phyloP scores from a whole-genome alignment of 2,888 invertebrate genomes.

The Agonopterix alstromeriana region DNA sequence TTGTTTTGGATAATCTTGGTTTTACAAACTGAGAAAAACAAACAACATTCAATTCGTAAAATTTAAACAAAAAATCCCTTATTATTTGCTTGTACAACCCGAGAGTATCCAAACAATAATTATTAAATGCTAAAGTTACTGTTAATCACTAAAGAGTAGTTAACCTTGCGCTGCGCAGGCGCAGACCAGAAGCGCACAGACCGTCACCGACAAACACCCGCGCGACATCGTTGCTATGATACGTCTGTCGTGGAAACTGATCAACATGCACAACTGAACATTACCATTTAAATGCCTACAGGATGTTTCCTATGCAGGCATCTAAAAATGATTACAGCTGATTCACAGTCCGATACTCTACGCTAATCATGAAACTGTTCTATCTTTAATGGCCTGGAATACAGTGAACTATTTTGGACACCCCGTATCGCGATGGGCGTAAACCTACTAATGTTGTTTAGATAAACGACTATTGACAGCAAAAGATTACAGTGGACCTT shows the following conservation, averaged over 20 bases:
- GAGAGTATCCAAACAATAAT: constrained; percentile 27
- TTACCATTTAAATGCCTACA: too few species aligned
- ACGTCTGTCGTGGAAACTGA: constrained; percentile 2
- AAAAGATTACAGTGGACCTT: constrained; percentile 24
- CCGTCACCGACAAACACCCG: constrained; percentile 29
- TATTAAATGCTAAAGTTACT: constrained; percentile 23
- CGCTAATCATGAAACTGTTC: too few species aligned
- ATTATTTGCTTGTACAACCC: too few species aligned
- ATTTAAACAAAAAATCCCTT: too few species aligned
- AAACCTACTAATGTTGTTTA: constrained; percentile 18
- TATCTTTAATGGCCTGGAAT: too few species aligned
- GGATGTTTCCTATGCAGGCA: too few species aligned
- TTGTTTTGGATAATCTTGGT: constrained; percentile 23
- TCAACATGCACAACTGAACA: background rate
- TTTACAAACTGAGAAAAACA: too few species aligned
- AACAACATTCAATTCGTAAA: too few species aligned
- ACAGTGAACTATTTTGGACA: background rate
- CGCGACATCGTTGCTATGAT: constrained; percentile 23
- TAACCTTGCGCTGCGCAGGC: constrained; percentile 43
- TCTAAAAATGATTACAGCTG: too few species aligned
- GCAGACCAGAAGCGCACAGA: constrained; percentile 32
- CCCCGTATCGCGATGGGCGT: constrained; percentile 15
- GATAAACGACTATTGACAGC: constrained; percentile 54
- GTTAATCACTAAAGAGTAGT: constrained; percentile 14
- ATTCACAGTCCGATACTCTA: too few species aligned